Evolutionary conservation across 2,888 invertebrate genomes (phyloP), one percentile per base, ranked within the genome.

Genomic region (Sinotaia quadrata): DNA sequence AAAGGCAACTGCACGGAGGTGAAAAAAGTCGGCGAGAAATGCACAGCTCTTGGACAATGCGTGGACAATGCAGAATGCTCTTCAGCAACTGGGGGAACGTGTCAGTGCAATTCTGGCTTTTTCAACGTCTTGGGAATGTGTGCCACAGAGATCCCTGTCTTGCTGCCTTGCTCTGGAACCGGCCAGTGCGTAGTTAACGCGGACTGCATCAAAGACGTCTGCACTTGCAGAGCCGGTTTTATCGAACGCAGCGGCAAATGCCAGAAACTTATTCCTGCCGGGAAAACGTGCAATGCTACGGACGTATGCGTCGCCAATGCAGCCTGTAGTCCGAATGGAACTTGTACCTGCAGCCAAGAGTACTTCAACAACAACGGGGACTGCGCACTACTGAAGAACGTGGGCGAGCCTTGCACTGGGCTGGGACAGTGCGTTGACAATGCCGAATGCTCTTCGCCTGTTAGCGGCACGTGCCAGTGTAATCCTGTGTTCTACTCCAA

Each of bases 51-150:
- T 29, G 67, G 67, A 7, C 60, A 68, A 65, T 71, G 71, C 65
- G 68, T 68, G 21, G 12, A 36, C 24, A 68, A 65, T n/a, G 68
- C 65, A 3, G 65, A 71, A 27, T 71, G 71, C 41, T 49, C 59
- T 34, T 41, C 68, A 2, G 49, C 65, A 36, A n/a, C 24, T 4
- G 71, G 71, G 1, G 71, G 71, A 10, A 15, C 29, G 10, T 71
- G 71, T 24, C 18, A 27, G 7, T 71, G 71, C 41, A 67, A 67
- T 8, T 3, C 47, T 4, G 59, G 54, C 8, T 67, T 54, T 51
- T 67, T 58, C 52, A 49, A 68, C 47, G 71, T 68, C 7, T 31
- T 34, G 8, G 71, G 71, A 10, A 58, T 57, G 18, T 71, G 71
- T 41, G 44, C 34, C 5, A 21, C n/a, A 29, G 37, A 71, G 54